phyloP scores from a whole-genome alignment of 2,113 vertebrate species.

The Xenopus laevis region DNA sequence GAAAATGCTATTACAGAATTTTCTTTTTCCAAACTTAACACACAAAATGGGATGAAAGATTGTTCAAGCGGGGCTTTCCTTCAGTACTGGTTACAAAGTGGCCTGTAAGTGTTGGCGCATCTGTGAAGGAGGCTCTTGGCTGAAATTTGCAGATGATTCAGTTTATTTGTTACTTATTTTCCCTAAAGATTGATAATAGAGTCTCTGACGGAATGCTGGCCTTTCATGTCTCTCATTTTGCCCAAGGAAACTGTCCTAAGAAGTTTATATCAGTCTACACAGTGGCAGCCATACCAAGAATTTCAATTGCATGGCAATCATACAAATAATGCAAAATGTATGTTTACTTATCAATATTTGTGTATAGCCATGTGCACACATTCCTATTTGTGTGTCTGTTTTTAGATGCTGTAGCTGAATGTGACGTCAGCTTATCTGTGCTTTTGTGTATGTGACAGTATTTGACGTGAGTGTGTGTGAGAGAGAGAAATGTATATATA shows the following conservation, averaged over 20 bases:
- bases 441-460: no score
- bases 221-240: neutral
- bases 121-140: neutral
- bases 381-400: no score
- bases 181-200: neutral
- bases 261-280: no score
- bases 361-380: no score
- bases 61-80: neutral
- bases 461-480: no score
- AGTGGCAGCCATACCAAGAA: no score
- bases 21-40: neutral
- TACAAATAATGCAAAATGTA: no score
- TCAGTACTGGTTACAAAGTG: neutral
- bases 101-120: neutral
- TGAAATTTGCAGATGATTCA: neutral
- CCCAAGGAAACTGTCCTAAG: no score
- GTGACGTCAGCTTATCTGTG: no score
- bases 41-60: neutral
- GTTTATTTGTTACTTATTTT: slow-evolving; percentile 3
- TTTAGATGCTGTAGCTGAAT: no score
- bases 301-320: neutral
- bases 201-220: neutral
- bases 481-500: no score
- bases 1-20: neutral
- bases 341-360: no score